phyloP scores from a whole-genome alignment of 2,888 invertebrate genomes.

The Xiphydria camelus region DNA sequence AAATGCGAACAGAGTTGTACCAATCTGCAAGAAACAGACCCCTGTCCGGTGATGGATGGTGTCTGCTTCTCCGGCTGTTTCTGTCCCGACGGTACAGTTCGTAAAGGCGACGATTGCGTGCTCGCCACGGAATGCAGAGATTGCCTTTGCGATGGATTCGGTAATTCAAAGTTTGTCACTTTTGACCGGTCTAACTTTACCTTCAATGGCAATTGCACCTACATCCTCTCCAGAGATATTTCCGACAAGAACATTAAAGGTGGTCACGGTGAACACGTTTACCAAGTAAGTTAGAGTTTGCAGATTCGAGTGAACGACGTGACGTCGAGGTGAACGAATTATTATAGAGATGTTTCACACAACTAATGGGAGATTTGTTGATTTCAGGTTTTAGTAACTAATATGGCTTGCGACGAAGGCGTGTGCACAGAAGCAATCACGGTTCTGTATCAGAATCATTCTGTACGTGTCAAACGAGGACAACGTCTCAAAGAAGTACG shows the following conservation, averaged over 20 bases:
- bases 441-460: conserved; percentile 68
- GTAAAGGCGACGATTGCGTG: conserved; percentile 71
- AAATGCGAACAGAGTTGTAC: conserved; percentile 79
- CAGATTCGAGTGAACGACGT: conserved; percentile 1
- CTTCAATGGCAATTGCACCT: conserved; percentile 84
- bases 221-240: conserved; percentile 73
- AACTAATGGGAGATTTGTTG: conserved; percentile 1
- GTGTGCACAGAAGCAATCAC: conserved; percentile 72
- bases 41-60: conserved; percentile 68
- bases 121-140: conserved; percentile 74
- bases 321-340: conserved; percentile 29
- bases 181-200: conserved; percentile 82
- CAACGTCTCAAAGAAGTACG: conserved; percentile 20
- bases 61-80: conserved; percentile 83
- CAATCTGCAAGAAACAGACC: conserved; percentile 62
- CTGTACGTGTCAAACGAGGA: conserved; percentile 55
- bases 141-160: conserved; percentile 74
- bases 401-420: conserved; percentile 69
- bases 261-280: conserved; percentile 55
- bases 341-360: background rate
- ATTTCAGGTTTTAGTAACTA: conserved; percentile 69
- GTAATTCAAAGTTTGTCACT: conserved; percentile 79
- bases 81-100: conserved; percentile 75
- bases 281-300: conserved; percentile 54
- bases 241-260: conserved; percentile 53